phyloP scores from a whole-genome alignment of 2,888 invertebrate genomes.

The Thereva nobilitata region DNA sequence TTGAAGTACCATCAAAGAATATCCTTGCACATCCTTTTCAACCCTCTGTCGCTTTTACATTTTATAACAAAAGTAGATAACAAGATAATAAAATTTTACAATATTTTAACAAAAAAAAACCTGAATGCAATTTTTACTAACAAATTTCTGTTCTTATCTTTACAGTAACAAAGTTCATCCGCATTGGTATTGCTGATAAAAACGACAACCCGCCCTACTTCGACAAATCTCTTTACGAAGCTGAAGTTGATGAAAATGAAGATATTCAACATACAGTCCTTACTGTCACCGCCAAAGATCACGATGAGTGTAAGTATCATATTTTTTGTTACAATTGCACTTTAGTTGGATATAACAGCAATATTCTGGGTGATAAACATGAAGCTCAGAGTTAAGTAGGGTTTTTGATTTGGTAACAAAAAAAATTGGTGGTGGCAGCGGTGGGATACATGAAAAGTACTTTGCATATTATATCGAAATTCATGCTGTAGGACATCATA shows the following conservation, averaged over 20 bases:
- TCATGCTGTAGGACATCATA: too few relatives aligned
- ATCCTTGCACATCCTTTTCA: too few relatives aligned
- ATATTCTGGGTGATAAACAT: too few relatives aligned
- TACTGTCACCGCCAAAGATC: slow-evolving; percentile 98
- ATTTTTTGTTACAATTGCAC: slow-evolving; percentile 1
- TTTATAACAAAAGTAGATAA: too few relatives aligned
- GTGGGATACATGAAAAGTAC: too few relatives aligned
- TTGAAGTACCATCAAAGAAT: too few relatives aligned
- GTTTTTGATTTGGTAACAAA: too few relatives aligned
- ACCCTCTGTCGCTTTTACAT: too few relatives aligned
- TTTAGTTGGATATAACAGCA: too few relatives aligned
- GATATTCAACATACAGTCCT: slow-evolving; percentile 96
- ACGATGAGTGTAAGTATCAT: slow-evolving; percentile 91
- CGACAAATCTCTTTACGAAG: slow-evolving; percentile 94
- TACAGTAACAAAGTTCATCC: slow-evolving; percentile 97
- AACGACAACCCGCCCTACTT: slow-evolving; percentile 99
- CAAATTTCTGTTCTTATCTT: slow-evolving; percentile 48
- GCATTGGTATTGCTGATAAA: slow-evolving; percentile 97
- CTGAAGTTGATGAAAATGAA: slow-evolving; percentile 97
- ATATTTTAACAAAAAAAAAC: slow-evolving; percentile 5
- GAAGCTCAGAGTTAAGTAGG: too few relatives aligned
- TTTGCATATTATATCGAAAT: too few relatives aligned
- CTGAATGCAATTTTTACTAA: slow-evolving; percentile 14
- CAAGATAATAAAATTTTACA: slow-evolving; percentile 24
- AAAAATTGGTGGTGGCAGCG: too few relatives aligned